Percentiles rank a stretch among this genome's conserved stretches.
phyloP scores from a whole-genome alignment of 2,888 invertebrate species.

The Frankliniella fusca region DNA sequence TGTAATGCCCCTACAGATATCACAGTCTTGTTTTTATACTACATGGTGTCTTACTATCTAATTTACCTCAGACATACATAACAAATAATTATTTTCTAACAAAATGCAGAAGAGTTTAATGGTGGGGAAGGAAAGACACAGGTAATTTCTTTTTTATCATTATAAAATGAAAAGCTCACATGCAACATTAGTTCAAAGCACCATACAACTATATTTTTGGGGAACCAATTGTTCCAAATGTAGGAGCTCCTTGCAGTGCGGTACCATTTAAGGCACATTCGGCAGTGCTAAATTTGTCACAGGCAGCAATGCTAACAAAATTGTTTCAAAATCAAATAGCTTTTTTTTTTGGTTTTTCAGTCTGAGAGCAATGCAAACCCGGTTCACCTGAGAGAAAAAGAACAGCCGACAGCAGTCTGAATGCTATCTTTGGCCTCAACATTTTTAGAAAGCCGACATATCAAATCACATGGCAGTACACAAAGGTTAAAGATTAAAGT shows the following conservation, averaged over 20 bases:
- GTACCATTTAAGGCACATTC: conserved; percentile 19
- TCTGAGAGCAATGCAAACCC: conserved; percentile 16
- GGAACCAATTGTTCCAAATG: not conserved
- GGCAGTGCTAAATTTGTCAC: conserved; percentile 19
- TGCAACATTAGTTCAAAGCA: conserved; percentile 19
- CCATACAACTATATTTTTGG: not conserved
- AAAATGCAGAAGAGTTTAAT: conserved; percentile 8
- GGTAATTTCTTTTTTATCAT: not conserved
- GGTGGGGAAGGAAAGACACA: conserved; percentile 19
- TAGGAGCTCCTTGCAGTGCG: conserved; percentile 11
- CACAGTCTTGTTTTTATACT: conserved; percentile 43
- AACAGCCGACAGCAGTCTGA: not conserved
- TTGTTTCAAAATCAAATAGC: conserved; percentile 5
- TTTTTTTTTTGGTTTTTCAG: not conserved
- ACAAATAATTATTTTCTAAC: conserved; percentile 17
- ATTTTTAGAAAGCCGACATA: not conserved
- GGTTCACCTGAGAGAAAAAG: conserved; percentile 2
- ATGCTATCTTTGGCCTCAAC: not conserved
- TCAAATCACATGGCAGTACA: conserved; percentile 7
- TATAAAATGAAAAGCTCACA: conserved; percentile 5
- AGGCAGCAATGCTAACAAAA: conserved; percentile 21
- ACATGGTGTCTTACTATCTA: conserved; percentile 28
- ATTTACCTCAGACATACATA: conserved; percentile 9
- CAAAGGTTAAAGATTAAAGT: not conserved
- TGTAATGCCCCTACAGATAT: conserved; percentile 40